Conservation (phyloP, 2,113 vertebrate species). For the Edolisoma coerulescens region DNA sequence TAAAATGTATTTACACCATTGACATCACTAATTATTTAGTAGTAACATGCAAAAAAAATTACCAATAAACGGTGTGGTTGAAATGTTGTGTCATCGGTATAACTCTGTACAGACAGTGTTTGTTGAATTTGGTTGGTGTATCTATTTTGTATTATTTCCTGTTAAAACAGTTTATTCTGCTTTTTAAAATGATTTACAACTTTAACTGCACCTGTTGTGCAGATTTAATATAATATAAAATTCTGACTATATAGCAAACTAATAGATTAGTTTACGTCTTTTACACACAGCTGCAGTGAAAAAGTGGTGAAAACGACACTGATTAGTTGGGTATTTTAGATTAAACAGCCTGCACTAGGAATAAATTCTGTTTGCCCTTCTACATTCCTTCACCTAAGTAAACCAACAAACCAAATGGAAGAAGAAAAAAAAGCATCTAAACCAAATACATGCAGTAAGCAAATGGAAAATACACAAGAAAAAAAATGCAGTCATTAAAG, state of each 20-base stretch:
- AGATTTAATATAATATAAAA: background rate
- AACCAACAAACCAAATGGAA: background rate
- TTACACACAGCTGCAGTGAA: background rate
- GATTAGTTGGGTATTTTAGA: background rate
- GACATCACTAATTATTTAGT: slow-evolving; percentile 66
- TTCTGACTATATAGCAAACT: background rate
- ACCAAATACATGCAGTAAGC: background rate
- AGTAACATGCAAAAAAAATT: background rate
- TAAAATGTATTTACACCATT: slow-evolving; percentile 67
- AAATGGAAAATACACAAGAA: background rate
- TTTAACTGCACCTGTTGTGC: background rate
- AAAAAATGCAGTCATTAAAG: background rate
- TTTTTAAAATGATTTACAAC: background rate
- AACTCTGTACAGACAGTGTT: background rate
- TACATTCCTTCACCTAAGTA: slow-evolving; percentile 16
- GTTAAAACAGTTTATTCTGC: slow-evolving; percentile 25
- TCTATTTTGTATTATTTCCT: background rate
- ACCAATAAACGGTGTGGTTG: slow-evolving; percentile 44
- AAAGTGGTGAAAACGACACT: background rate
- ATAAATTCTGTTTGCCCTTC: slow-evolving; percentile 16
- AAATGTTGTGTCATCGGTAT: background rate
- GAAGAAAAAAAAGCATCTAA: background rate
- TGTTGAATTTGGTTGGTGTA: background rate
- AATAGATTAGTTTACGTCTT: background rate
- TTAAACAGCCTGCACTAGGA: background rate